Evolutionary conservation across 2,113 vertebrate species (phyloP), one percentile per base, ranked within the genome.

Genomic region (Hippoglossus stenolepis): DNA sequence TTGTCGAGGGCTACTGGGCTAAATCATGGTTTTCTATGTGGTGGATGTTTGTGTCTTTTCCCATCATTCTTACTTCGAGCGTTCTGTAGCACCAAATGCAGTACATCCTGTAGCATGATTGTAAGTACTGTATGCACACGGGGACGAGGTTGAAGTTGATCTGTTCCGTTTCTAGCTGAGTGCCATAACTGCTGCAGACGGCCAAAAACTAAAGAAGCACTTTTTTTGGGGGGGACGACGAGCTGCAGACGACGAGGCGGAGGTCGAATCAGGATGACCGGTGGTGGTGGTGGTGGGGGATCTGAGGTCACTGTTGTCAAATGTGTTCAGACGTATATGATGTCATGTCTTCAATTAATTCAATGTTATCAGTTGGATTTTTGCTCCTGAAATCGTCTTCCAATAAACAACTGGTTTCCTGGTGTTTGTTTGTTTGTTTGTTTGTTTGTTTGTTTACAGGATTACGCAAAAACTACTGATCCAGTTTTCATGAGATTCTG

Each of bases 311-410:
- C 28, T 80, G 63, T 64, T 38, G 68, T 80, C 76, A n/a, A 59
- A 70, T 77, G 72, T 82, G 70, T 57, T 75, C 68, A 84, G 73
- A 85, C 84, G 76, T 87, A 75, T 85, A 78, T 87, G 85, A 90
- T 88, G 90, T 91, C 83, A 92, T 70, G 72, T 82, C 73, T 82
- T 85, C 43, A 76, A 65, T 79, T 81, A 73, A 75, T 82, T 87
- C 67, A 45, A 24, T 87, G 82, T 87, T 73, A 76, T 77, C 76
- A 65, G 82, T 75, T 89, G 82, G 77, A 85, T 73, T 86, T 86
- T 87, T 83, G 85, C 80, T 73, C 71, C 77, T 51, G 62, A 86
- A 74, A 91, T 82, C 67, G 92, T 94, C 94, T 94, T 95, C 93
- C 93, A 92, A 91, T 92, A 92, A 92, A 92, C 65, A 72, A 78